Evolutionary conservation across 2,113 vertebrate genomes (phyloP), one percentile per base, ranked within the genome.

Genomic region (Casuarius casuarius): DNA sequence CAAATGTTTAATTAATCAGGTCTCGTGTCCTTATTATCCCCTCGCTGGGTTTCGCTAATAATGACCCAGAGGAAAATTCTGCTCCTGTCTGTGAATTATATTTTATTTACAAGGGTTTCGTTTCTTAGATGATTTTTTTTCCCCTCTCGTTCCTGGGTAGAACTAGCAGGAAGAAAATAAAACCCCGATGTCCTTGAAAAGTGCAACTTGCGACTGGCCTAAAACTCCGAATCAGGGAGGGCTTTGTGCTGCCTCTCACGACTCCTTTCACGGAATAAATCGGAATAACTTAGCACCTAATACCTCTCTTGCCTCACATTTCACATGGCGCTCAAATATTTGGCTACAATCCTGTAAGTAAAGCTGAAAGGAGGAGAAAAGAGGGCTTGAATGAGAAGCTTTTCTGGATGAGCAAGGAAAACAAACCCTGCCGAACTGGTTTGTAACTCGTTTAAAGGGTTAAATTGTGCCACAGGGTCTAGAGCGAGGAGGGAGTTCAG

Each of bases 1-100:
- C 96, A 97, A 98, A 98, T 98, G 96, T 98, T 97, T 98, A 98
- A 98, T 98, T 98, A 98, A 98, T 98, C 95, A 98, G 96, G 97
- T 94, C 97, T 98, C 77, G 31, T 97, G 97, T 97, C 95, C 97
- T 98, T 98, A 97, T 98, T 98, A 98, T 98, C 89, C 97, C 94
- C 97, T 98, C 94, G 89, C 96, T 97, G 95, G 85, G 74, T 95
- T 98, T 98, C 96, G 96, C 97, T 98, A 97, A 98, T 98, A 97
- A 98, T 97, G 97, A 98, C 97, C 98, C 98, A 98, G 94, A 98
- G 97, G 97, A 98, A 98, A 97, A 97, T 97, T 95, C 96, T 96
- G 84, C 91, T 96, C 86, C 97, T 98, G 96, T 97, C 94, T 97
- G 92, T 95, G 97, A 96, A 97, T 97, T 97, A 97, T 98, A 97